These are phyloP conservation scores for Gallinago media DNA, from an alignment of 2,113 vertebrate genomes.

Conservation along the genomic window DNA sequence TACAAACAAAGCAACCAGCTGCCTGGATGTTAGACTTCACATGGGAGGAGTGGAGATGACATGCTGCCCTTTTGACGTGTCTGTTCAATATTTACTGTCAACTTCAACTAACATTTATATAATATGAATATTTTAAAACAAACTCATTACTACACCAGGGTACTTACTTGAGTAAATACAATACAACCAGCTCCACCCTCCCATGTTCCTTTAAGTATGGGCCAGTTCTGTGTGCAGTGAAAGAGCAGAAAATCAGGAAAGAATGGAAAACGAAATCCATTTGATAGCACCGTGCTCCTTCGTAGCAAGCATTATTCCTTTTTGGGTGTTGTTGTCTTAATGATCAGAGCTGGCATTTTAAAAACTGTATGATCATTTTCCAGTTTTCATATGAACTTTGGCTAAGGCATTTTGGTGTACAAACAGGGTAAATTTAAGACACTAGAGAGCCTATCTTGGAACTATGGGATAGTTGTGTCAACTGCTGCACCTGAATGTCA, in stretches of 20 bases:
- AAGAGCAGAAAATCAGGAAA: conserved; percentile 21
- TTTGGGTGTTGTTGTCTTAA: background rate
- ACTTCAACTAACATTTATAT: conserved; percentile 35
- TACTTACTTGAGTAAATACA: conserved; percentile 49
- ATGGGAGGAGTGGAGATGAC: background rate
- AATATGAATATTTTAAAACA: conserved; percentile 67
- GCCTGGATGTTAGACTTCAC: background rate
- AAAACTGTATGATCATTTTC: conserved; percentile 36
- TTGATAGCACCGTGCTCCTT: background rate
- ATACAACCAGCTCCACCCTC: background rate
- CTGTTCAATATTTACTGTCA: conserved; percentile 58
- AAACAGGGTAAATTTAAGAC: background rate
- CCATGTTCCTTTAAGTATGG: conserved; percentile 1
- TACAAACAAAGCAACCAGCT: conserved; percentile 4
- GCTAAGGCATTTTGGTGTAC: conserved; percentile 45
- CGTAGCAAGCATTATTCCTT: conserved; percentile 23
- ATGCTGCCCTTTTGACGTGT: conserved; percentile 39
- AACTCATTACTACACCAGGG: conserved; percentile 17
- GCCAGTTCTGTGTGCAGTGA: background rate
- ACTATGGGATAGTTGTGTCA: background rate
- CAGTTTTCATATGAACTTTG: conserved; percentile 42
- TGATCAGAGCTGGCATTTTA: conserved; percentile 19
- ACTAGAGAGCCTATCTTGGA: background rate
- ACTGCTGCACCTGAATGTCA: background rate
- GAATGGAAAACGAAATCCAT: conserved; percentile 49